Conservation (phyloP, 2,113 vertebrate species). For the Psettodes erumei region DNA sequence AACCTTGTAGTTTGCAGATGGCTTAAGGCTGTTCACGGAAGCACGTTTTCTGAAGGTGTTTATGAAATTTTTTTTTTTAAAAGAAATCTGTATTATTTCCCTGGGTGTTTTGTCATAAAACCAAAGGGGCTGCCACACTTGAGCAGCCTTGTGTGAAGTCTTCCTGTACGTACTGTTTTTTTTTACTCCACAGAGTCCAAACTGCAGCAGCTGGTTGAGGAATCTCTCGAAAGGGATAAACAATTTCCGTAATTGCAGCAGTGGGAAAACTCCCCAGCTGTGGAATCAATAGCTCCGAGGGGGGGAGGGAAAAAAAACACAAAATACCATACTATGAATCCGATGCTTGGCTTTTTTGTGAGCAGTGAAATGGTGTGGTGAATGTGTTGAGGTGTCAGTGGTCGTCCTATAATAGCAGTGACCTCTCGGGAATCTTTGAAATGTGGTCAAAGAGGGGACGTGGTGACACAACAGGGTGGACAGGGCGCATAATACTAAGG, state of each 20-base stretch:
- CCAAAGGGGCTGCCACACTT: constrained; percentile 17
- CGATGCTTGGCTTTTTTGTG: constrained; percentile 7
- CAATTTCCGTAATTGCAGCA: constrained; percentile 50
- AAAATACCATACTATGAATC: background rate
- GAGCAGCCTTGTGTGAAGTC: constrained; percentile 24
- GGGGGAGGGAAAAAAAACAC: background rate
- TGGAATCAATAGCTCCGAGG: background rate
- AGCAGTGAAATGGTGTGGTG: background rate
- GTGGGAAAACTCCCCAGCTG: constrained; percentile 43
- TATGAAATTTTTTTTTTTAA: background rate
- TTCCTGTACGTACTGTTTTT: background rate
- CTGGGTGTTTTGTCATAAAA: constrained; percentile 13
- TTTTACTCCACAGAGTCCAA: constrained; percentile 4
- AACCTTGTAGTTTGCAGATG: background rate
- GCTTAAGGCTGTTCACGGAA: background rate
- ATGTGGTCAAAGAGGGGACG: constrained; percentile 43
- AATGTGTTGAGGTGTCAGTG: background rate
- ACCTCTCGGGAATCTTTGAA: constrained; percentile 56
- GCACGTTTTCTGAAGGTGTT: background rate
- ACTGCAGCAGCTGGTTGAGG: constrained; percentile 57
- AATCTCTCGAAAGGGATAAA: constrained; percentile 19
- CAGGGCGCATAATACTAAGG: background rate
- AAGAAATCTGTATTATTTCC: background rate
- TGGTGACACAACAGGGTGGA: background rate
- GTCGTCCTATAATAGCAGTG: constrained; percentile 55